These are phyloP conservation scores for Ochotona curzoniae DNA, from an alignment of 2,113 vertebrate species.

Conservation along the genomic window DNA sequence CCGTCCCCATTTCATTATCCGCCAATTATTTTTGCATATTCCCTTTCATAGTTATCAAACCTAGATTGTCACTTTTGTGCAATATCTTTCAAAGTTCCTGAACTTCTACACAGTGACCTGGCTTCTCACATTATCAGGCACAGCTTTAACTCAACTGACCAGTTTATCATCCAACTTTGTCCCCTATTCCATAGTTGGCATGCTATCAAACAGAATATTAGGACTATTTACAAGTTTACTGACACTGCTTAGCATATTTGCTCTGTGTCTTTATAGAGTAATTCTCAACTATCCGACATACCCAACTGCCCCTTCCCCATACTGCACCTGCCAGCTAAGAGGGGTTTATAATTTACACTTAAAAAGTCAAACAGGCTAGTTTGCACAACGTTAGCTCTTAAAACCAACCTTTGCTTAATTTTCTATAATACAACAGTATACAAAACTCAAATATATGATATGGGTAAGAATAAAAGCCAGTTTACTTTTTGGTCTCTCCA, in stretches of 20 bases:
- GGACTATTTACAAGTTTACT: not conserved
- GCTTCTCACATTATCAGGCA: not conserved
- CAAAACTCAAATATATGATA: not conserved
- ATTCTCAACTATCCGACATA: not conserved
- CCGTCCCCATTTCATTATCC: constrained; percentile 12
- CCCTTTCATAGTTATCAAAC: not conserved
- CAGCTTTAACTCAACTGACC: not conserved
- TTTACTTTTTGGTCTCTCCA: not conserved
- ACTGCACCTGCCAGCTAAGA: not conserved
- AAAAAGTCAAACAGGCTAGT: not conserved
- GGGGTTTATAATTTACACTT: not conserved
- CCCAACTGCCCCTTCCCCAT: not conserved
- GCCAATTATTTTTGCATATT: not conserved
- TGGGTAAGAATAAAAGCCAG: not conserved
- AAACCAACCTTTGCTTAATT: not conserved
- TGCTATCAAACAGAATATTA: not conserved
- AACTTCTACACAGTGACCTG: not conserved
- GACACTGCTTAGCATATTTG: not conserved
- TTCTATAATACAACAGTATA: not conserved
- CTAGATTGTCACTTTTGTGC: not conserved
- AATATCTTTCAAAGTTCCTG: not conserved
- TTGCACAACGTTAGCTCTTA: not conserved
- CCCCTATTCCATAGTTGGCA: not conserved
- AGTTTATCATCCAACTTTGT: not conserved
- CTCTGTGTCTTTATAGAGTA: not conserved